Conservation (phyloP, 2,888 invertebrate species). For the Andrena bucephala region DNA sequence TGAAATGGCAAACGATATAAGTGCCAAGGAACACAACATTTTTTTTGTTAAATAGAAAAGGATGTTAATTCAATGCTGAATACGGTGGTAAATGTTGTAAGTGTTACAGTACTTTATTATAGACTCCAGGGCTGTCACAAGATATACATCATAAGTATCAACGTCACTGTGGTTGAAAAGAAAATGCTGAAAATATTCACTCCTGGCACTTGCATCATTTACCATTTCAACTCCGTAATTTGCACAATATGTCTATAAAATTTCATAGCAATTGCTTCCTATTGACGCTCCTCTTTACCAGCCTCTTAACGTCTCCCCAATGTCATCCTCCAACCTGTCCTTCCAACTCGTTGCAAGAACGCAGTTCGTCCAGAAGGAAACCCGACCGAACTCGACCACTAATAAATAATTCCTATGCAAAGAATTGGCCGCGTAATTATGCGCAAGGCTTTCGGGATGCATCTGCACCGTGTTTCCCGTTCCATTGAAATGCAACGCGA, state of each 20-base stretch:
- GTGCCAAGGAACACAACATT: too few species aligned
- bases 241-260: not conserved
- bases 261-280: not conserved
- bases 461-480: constrained; percentile 60
- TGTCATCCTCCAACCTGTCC: constrained; percentile 26
- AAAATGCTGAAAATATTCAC: not conserved
- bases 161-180: too few species aligned
- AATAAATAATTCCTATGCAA: constrained; percentile 67
- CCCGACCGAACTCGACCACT: constrained; percentile 14
- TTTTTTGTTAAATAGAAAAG: too few species aligned
- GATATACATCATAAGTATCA: too few species aligned
- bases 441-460: constrained; percentile 62
- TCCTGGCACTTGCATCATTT: not conserved
- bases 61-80: too few species aligned
- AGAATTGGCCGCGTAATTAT: constrained; percentile 65
- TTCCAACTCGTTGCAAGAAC: constrained; percentile 22
- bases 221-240: too few species aligned
- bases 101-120: too few species aligned
- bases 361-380: constrained; percentile 34
- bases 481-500: constrained; percentile 69
- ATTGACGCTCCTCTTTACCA: not conserved
- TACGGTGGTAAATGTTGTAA: too few species aligned
- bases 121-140: too few species aligned
- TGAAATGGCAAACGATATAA: too few species aligned
- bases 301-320: not conserved